These are phyloP conservation scores for Ictalurus furcatus DNA, from an alignment of 2,113 vertebrate genomes.

Conservation along the genomic window DNA sequence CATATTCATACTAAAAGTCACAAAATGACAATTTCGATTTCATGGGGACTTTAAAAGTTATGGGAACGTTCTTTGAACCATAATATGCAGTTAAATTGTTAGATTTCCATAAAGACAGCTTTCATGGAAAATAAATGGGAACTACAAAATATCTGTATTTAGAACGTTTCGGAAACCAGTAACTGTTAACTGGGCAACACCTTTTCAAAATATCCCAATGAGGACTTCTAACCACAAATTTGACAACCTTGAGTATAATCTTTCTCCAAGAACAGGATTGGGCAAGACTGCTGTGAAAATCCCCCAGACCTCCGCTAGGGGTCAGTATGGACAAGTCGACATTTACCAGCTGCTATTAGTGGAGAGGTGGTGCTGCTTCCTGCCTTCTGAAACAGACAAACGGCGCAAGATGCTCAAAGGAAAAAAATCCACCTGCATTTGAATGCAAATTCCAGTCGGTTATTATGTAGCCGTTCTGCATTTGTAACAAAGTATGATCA, in stretches of 20 bases:
- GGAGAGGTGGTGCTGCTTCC: slow-evolving; percentile 61
- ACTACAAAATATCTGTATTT: background rate
- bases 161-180: background rate
- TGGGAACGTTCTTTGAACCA: background rate
- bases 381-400: slow-evolving; percentile 11
- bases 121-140: background rate
- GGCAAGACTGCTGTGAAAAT: background rate
- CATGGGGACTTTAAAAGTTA: no score
- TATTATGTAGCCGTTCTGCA: slow-evolving; percentile 1
- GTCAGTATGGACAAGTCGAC: slow-evolving; percentile 41
- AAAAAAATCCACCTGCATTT: background rate
- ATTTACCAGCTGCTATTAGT: background rate
- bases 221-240: background rate
- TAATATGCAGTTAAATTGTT: background rate
- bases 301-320: slow-evolving; percentile 55
- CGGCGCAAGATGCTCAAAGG: slow-evolving; percentile 7
- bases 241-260: background rate
- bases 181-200: background rate
- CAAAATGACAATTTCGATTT: no score
- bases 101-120: background rate
- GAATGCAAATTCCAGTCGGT: background rate
- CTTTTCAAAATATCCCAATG: background rate
- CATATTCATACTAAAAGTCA: no score
- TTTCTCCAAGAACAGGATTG: background rate
- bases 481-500: background rate